Evolutionary conservation across 2,113 vertebrate genomes (phyloP), one percentile per base, ranked within the genome.

Genomic region (Lophura nycthemera): DNA sequence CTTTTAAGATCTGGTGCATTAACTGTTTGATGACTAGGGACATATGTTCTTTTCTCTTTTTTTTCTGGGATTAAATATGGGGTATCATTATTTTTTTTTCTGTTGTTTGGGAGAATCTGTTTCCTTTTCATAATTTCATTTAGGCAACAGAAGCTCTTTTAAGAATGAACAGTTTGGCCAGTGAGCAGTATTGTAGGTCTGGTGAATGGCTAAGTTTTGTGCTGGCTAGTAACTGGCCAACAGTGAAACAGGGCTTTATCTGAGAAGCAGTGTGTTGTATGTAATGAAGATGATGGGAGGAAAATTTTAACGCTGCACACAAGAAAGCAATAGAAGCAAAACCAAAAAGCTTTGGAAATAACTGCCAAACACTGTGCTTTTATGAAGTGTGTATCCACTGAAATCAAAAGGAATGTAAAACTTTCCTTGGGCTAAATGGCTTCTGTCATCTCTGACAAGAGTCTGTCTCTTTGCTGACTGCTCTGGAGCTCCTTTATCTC

Each of bases 351-450:
- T 54, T 73, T 56, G 60, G 74, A 66, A 83, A 34, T 59, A 66
- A 73, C 38, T 79, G 54, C 30, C 7, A 5, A 85, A 36, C 11
- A 8, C 15, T 77, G 8, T 61, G 70, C 40, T 70, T 91, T 94
- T 83, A 47, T 89, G 69, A 50, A 73, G 64, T 36, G 7, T n/a
- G 11, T 42, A 47, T 14, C 29, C 43, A 25, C 52, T 47, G 56
- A 73, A 94, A 87, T 82, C 70, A 67, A 88, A 88, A 70, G 64
- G 54, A 77, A 40, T 22, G 69, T 91, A 77, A 75, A 88, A 75
- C 48, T 61, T 81, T 74, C 75, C 56, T 56, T 8, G 4, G 81
- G 38, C 78, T 43, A 83, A 83, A 87, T 12, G 1, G 67, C 42
- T 77, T 66, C 92, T 70, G 34, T 83, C 57, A 27, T 67, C 82